These are phyloP conservation scores for Pseudorasbora parva DNA, from an alignment of 2,113 vertebrate genomes.

Conservation along the genomic window DNA sequence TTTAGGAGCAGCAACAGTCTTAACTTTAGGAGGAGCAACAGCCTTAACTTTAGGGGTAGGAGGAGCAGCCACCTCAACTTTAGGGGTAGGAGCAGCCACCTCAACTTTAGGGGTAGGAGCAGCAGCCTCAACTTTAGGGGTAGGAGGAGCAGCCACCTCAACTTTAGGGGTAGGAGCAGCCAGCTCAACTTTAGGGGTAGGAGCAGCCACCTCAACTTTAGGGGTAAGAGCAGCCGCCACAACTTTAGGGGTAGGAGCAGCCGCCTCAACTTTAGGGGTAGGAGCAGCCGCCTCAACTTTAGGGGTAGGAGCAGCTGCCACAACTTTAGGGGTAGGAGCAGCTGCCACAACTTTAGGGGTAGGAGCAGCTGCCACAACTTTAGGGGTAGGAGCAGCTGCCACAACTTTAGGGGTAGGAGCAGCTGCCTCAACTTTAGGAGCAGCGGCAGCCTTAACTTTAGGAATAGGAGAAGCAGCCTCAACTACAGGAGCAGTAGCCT, in stretches of 20 bases:
- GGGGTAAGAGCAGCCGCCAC: not conserved
- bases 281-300: not conserved
- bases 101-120: conserved; percentile 57
- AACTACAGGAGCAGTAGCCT: not conserved
- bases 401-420: not conserved
- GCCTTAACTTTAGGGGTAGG: too few species aligned
- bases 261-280: not conserved
- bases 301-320: not conserved
- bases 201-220: not conserved
- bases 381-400: not conserved
- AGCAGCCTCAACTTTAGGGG: not conserved
- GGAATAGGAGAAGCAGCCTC: not conserved
- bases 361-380: not conserved
- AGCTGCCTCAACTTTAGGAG: not conserved
- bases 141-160: not conserved
- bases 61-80: not conserved
- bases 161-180: conserved; percentile 33
- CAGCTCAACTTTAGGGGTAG: not conserved
- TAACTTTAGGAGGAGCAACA: conserved; percentile 61
- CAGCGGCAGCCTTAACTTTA: not conserved
- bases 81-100: conserved; percentile 37
- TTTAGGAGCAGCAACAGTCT: conserved; percentile 61
- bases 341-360: not conserved
- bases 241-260: not conserved
- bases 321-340: not conserved